Base-by-base conservation (phyloP, 2,113 vertebrate species). In the Himantopus leucocephalus region DNA sequence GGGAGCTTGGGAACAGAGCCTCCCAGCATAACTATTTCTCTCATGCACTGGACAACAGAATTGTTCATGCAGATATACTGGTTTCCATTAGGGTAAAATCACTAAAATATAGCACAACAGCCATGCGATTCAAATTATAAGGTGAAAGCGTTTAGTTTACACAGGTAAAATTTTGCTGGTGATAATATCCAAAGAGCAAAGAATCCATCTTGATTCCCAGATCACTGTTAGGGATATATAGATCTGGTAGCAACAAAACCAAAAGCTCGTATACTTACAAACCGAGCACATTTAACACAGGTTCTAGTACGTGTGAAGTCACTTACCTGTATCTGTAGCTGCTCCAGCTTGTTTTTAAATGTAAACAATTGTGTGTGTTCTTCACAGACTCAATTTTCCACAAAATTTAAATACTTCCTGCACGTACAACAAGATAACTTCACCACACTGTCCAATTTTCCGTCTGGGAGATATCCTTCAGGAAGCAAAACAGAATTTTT, bases 381-480 rank as follows among this genome's bases (percentile, higher is more conserved):
- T 53, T 30, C 78, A 39, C 97, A 99, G 99, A 72, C 97, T 97
- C 96, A 99, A 99, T 97, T 98, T 99, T 95, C 98, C 98, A 6
- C 96, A 97, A 0, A n/a, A 84, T 68, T 96, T 99, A 95, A 98
- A 98, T 76, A 96, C 58, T 37, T 96, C 85, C n/a, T 99, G 98
- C 62, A 97, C 53, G 5, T 98, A 97, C 86, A 94, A 98, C 92
- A 95, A 96, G 60, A 75, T 19, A 19, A 95, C 59, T 64, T 97
- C 98, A 83, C 95, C 88, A 0, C 76, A 96, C 55, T 99, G 99
- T 83, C 99, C 99, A 14, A 97, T 99, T 93, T 99, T 99, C 96
- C 98, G 96, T 23, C 97, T 99, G 60, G 98, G 99, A 68, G 98
- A 99, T 64, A 94, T 99, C 32, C 96, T 99, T 41, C 93, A 14